These are phyloP conservation scores for Pseudomyrmex gracilis DNA, from an alignment of 1,140 invertebrate species.

Conservation along the genomic window DNA sequence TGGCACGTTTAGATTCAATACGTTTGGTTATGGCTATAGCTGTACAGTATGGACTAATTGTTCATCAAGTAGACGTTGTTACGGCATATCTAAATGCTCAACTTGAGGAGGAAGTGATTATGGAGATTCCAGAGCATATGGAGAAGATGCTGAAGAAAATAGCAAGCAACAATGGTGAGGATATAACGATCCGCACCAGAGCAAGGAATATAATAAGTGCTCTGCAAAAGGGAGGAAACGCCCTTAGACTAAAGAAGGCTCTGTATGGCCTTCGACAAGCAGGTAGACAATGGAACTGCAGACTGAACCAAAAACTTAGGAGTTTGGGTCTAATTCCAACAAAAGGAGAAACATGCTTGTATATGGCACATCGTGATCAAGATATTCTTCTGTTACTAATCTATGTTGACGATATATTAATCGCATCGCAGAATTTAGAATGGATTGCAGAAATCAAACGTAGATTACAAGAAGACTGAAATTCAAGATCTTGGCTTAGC, in stretches of 20 bases:
- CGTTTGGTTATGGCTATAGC: neutral
- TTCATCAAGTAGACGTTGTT: neutral
- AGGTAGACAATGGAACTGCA: neutral
- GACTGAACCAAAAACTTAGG: neutral
- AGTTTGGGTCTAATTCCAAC: neutral
- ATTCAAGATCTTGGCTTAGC: neutral
- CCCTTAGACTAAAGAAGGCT: neutral
- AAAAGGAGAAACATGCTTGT: neutral
- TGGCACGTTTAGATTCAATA: neutral
- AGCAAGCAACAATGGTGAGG: neutral
- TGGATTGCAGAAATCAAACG: neutral
- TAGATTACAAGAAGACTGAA: neutral
- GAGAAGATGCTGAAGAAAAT: neutral
- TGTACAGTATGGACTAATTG: neutral
- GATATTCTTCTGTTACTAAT: neutral
- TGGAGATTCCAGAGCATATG: neutral
- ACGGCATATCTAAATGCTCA: slow-evolving; percentile 7
- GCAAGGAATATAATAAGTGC: neutral
- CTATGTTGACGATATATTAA: too few relatives aligned
- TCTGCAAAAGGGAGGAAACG: neutral
- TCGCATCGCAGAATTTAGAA: neutral
- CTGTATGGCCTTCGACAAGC: neutral
- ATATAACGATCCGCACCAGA: neutral
- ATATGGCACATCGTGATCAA: neutral
- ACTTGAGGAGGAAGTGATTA: neutral